phyloP scores from a whole-genome alignment of 2,888 invertebrate genomes.

The Kuschelorhynchus macadamiae region DNA sequence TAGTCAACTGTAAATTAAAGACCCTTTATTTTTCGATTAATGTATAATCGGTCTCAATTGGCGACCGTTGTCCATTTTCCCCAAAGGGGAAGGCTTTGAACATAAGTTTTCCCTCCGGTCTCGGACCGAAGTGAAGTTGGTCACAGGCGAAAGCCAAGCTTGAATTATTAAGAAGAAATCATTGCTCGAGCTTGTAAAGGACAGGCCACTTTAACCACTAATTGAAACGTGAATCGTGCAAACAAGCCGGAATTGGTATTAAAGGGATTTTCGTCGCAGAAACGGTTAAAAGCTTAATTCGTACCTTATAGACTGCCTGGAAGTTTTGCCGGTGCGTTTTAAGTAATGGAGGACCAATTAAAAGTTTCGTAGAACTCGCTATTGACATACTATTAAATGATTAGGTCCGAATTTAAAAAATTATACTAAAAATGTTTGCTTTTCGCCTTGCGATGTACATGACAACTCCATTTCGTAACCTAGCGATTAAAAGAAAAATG shows the following conservation, averaged over 20 bases:
- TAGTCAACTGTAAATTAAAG: slow-evolving; percentile 27
- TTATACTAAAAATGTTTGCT: too few species aligned
- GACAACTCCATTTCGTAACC: too few species aligned
- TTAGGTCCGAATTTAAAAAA: too few species aligned
- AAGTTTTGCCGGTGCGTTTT: slow-evolving; percentile 32
- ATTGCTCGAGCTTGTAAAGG: slow-evolving; percentile 56
- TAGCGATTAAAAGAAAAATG: too few species aligned
- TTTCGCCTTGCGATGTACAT: too few species aligned
- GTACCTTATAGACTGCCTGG: slow-evolving; percentile 41
- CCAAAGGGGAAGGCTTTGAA: slow-evolving; percentile 60
- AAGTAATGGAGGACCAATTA: slow-evolving; percentile 34
- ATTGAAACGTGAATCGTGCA: slow-evolving; percentile 58
- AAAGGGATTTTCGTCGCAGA: slow-evolving; percentile 47
- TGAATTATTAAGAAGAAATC: slow-evolving; percentile 65
- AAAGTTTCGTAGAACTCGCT: slow-evolving; percentile 25
- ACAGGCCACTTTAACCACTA: slow-evolving; percentile 59
- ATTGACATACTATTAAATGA: background rate
- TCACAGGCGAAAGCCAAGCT: slow-evolving; percentile 58
- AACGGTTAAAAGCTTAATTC: slow-evolving; percentile 47
- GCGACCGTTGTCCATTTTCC: slow-evolving; percentile 60
- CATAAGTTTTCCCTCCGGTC: slow-evolving; percentile 54
- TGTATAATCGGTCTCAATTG: slow-evolving; percentile 64
- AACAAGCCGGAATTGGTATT: slow-evolving; percentile 51
- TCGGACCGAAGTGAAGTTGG: slow-evolving; percentile 51
- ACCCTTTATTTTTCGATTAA: slow-evolving; percentile 61